Base-by-base conservation (phyloP, 2,888 invertebrate genomes). In the Machimus atricapillus region DNA sequence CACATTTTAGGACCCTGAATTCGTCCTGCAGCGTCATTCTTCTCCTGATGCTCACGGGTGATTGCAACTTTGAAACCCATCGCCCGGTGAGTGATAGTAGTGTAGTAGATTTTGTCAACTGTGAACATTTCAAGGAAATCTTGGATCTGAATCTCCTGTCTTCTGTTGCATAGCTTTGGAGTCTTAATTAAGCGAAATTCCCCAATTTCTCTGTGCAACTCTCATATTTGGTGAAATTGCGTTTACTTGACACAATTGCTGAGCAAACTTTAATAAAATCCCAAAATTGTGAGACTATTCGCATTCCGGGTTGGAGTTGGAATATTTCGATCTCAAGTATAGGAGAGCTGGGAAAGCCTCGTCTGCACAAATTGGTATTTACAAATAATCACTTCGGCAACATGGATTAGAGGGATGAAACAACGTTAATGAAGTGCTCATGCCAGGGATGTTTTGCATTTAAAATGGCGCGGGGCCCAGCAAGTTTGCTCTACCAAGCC, bases 331-430 rank as follows among this genome's bases (percentile, higher is more conserved):
- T 66, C 27, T 66, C 23, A 12, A 66, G 66, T 66, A 3, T n/a
- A n/a, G n/a, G n/a, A 0, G 12, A 23, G 66, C 12, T n/a, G 19
- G 19, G 23, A 23, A 23, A 27, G 66, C 66, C 66, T 66, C 66
- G 66, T 19, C 79, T 46, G 79, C 46, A 79, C 79, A 79, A 79
- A 79, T 79, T 79, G 79, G 52, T 79, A 79, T 52, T 79, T 79
- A 79, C 79, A 52, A 37, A 79, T 79, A 79, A 79, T 79, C 79
- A 79, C 79, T 79, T 52, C 27, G 40, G 27, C 40, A 79, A 40
- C 79, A 79, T 79, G 79, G 79, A 79, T 79, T 79, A 79, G 79
- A 79, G 23, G 43, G 78, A 52, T 79, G 79, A 79, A 52, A 31
- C 79, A 27, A 52, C 46, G 52, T 79, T 79, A 79, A 79, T 79